Evolutionary conservation across 2,797 vertebrate species (phyloP), one percentile per base, ranked within the genome.

Genomic region (Nothura maculosa): DNA sequence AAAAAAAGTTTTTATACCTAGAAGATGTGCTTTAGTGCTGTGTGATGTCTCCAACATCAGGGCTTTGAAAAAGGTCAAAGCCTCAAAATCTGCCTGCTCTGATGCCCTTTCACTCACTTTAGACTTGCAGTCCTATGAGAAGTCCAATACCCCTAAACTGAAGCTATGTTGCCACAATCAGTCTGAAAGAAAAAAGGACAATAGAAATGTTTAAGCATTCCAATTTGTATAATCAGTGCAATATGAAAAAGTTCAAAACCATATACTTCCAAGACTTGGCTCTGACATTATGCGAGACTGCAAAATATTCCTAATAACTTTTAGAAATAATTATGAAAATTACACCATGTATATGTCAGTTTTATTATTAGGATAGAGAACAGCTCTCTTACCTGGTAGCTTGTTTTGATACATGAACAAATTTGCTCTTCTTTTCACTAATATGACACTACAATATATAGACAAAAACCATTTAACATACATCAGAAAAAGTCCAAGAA

Each of bases 281-380:
- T 73, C 8, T 54, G 34, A 28, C 13, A 58, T 5, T 54, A 30
- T 3, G 9, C 62, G 64, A 28, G 13, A 79, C 67, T 60, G 73
- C 24, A 87, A 70, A n/a, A 32, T 79, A 89, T 48, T 85, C 27
- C 38, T 32, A 43, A 2, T 54, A 60, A 60, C 27, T 69, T 73
- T 22, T 3, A 73, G 50, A 66, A 60, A 48, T 34, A 45, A 0
- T 0, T 24, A 27, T 11, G 15, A 73, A 57, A 42, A 30, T n/a
- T 57, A 63, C 55, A 79, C 22, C 36, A 48, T 2, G 27, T 40
- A 24, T 19, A 34, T 21, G 34, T 8, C 22, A 84, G 48, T 63
- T 96, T 96, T 95, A 89, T 90, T 93, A 50, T 55, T 42, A 68
- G 84, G 63, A 48, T 14, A 70, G 60, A 84, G 82, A 73, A 57